Conservation (phyloP, 2,888 invertebrate species). For the Dromius quadrimaculatus region DNA sequence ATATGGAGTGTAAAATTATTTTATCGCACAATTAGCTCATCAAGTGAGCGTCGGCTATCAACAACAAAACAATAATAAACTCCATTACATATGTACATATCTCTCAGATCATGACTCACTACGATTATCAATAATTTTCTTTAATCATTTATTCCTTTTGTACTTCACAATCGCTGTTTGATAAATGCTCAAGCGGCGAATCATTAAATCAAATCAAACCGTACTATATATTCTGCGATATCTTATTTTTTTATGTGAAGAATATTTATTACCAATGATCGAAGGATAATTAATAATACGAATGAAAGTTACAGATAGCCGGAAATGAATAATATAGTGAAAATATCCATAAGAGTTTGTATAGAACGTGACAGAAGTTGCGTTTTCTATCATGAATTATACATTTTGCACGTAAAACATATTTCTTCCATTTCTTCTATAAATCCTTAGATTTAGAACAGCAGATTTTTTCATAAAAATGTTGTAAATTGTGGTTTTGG, state of each 20-base stretch:
- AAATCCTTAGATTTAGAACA: constrained; percentile 26
- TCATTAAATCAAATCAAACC: constrained; percentile 38
- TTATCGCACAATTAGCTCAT: neutral
- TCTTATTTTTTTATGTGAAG: neutral
- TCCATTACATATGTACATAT: neutral
- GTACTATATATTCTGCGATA: constrained; percentile 14
- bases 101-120: constrained; percentile 20
- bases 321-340: too few relatives aligned
- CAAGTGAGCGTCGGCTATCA: neutral
- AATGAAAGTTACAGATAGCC: constrained; percentile 45
- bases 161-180: neutral
- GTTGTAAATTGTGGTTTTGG: neutral
- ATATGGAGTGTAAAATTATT: too few relatives aligned
- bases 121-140: constrained; percentile 29
- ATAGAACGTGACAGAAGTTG: constrained; percentile 19
- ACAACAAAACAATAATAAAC: constrained; percentile 1
- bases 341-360: constrained; percentile 24
- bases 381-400: constrained; percentile 38
- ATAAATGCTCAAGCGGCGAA: constrained; percentile 15
- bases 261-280: constrained; percentile 36
- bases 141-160: constrained; percentile 33
- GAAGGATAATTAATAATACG: constrained; percentile 43
- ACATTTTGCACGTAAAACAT: constrained; percentile 26
- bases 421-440: constrained; percentile 19
- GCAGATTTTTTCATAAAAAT: neutral